phyloP scores from a whole-genome alignment of 2,113 vertebrate species.

The Dipodomys stephensi region DNA sequence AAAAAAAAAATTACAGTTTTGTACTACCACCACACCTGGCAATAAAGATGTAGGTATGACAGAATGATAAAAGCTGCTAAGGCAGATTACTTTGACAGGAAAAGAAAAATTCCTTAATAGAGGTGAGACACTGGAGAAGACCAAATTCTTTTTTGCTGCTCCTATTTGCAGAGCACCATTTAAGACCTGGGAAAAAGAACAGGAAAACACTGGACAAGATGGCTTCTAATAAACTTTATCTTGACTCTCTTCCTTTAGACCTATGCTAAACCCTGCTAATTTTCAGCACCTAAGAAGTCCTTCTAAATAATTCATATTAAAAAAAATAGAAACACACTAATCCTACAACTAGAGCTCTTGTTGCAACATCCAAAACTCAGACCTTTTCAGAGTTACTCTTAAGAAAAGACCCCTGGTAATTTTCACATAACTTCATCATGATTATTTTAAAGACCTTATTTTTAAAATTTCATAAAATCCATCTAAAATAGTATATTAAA shows the following conservation, averaged over 20 bases:
- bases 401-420: background rate
- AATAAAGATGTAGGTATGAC: background rate
- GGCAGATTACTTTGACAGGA: background rate
- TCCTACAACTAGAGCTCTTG: background rate
- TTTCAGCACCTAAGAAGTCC: conserved; percentile 30
- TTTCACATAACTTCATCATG: background rate
- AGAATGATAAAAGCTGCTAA: background rate
- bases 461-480: conserved; percentile 40
- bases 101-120: background rate
- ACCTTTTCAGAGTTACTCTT: background rate
- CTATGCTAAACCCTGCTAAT: background rate
- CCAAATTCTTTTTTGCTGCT: background rate
- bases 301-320: background rate
- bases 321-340: background rate
- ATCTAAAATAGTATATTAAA: background rate
- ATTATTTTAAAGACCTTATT: conserved; percentile 21
- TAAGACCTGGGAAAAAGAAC: background rate
- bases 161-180: background rate
- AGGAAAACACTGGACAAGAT: background rate
- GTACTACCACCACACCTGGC: too few species aligned
- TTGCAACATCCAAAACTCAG: background rate
- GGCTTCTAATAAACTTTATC: background rate
- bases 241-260: background rate
- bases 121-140: background rate
- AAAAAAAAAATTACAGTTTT: too few species aligned